phyloP scores from a whole-genome alignment of 2,113 vertebrate genomes.

The Falcunculus frontatus region DNA sequence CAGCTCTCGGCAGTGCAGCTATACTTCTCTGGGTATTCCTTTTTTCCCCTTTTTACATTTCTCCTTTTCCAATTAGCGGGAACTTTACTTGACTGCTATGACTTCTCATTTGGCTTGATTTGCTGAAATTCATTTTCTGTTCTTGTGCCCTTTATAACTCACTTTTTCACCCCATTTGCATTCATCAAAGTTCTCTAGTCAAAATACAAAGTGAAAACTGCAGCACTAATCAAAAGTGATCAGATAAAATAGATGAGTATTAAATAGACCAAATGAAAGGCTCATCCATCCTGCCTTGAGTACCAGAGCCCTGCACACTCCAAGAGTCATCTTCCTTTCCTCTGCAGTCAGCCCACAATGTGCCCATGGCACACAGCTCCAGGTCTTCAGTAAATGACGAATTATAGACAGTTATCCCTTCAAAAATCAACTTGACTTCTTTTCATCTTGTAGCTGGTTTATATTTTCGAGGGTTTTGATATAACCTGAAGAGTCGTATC shows the following conservation, averaged over 20 bases:
- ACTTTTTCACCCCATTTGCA: neutral
- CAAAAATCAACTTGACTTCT: neutral
- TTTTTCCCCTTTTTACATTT: neutral
- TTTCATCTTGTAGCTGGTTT: neutral
- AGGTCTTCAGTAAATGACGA: neutral
- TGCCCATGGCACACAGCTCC: neutral
- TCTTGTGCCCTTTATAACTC: neutral
- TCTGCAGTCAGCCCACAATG: rapidly evolving
- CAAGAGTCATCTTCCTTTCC: neutral
- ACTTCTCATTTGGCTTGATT: neutral
- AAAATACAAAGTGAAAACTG: neutral
- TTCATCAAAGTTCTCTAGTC: neutral
- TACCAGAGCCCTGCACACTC: neutral
- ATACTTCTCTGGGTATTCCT: too few relatives aligned
- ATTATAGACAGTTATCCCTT: neutral
- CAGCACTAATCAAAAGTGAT: neutral
- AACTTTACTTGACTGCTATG: neutral
- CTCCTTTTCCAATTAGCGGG: neutral
- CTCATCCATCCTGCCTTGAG: neutral
- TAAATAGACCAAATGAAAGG: neutral
- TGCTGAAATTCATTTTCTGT: neutral
- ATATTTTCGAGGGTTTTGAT: neutral
- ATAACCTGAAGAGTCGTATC: neutral
- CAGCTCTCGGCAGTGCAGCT: neutral
- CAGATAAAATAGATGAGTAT: neutral